A percentile compares a stretch with the other conserved stretches of the same genome.
Conservation (phyloP, 2,113 vertebrate species). For the Thunnus thynnus region DNA sequence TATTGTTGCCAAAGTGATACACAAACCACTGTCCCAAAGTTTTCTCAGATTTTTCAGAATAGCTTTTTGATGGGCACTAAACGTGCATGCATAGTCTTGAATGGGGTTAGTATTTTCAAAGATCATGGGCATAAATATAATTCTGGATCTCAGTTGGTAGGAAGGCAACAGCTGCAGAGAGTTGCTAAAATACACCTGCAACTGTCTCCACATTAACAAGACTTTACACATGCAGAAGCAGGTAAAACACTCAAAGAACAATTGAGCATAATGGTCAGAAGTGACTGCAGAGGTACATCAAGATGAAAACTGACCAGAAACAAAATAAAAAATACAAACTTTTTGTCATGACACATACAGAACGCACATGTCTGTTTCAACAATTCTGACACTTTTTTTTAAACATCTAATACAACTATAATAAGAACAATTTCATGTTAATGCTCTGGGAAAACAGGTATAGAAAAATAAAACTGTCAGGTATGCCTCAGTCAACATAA, state of each 20-base stretch:
- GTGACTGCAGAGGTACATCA: constrained; percentile 28
- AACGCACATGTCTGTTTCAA: constrained; percentile 36
- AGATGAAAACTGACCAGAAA: constrained; percentile 30
- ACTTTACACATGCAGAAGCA: constrained; percentile 51
- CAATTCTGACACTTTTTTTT: constrained; percentile 30
- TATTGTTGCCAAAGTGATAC: neutral
- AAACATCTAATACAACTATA: constrained; percentile 50
- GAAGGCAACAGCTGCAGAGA: neutral
- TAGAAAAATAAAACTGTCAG: constrained; percentile 50
- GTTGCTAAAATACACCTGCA: constrained; percentile 6
- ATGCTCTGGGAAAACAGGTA: constrained; percentile 61
- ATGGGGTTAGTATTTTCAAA: constrained; percentile 13
- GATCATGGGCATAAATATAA: constrained; percentile 35
- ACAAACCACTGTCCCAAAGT: constrained; percentile 21
- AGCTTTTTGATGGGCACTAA: constrained; percentile 28
- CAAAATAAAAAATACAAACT: constrained; percentile 1
- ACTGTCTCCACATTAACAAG: constrained; percentile 26
- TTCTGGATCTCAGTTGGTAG: constrained; percentile 14
- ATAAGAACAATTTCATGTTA: constrained; percentile 54
- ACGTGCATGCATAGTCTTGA: constrained; percentile 54
- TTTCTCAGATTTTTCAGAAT: constrained; percentile 8
- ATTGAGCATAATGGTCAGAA: constrained; percentile 22
- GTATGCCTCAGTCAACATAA: constrained; percentile 22
- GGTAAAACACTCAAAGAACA: constrained; percentile 43
- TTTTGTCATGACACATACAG: constrained; percentile 45